Base-by-base conservation (phyloP, 2,888 invertebrate genomes). In the Drosophila picticornis region DNA sequence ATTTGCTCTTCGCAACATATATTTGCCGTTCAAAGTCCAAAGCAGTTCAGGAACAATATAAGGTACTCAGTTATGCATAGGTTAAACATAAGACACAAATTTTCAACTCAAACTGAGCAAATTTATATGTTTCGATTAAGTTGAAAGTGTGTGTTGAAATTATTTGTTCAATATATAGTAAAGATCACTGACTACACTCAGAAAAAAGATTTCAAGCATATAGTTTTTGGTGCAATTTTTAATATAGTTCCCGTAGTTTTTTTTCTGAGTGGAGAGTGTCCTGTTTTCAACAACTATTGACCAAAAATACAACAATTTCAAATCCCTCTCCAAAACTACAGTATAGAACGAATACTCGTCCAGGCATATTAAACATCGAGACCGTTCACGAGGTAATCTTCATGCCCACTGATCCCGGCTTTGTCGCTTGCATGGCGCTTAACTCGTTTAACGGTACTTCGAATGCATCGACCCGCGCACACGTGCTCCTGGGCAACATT, bases 371-470 rank as follows among this genome's bases (percentile, higher is more conserved):
- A 3, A 76, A 72, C 27, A 81, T 92, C 11, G 92, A 92, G 43
- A 80, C 67, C 22, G 69, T 90, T 13, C 93, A 94, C 10, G 91
- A 92, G 40, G 77, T 94, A 7, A 90, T 88, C 67, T 92, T 94
- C 29, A 91, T 78, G 22, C 93, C 94, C 7, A 84, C 83, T 4
- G 74, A 91, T 16, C 93, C 94, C 0, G 94, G 95, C 11, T 88
- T 90, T 22, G 84, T 94, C 0, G 90, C 84, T 52, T 95, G 95
- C 77, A 58, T 61, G 0, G 94, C 94, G 0, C 83, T 77, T 27
- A 94, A 95, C 83, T 60, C 79, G 2, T 76, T 92, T n/a, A 94
- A 94, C 2, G 93, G 93, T 72, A 69, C 67, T 0, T 80, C 91
- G 16, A 81, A 72, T 0, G 90, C 88, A 53, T 71, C 77, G 2